Percentiles rank a stretch among this genome's conserved stretches.
phyloP scores from a whole-genome alignment of 2,888 invertebrate genomes.

The Brachycybe producta region DNA sequence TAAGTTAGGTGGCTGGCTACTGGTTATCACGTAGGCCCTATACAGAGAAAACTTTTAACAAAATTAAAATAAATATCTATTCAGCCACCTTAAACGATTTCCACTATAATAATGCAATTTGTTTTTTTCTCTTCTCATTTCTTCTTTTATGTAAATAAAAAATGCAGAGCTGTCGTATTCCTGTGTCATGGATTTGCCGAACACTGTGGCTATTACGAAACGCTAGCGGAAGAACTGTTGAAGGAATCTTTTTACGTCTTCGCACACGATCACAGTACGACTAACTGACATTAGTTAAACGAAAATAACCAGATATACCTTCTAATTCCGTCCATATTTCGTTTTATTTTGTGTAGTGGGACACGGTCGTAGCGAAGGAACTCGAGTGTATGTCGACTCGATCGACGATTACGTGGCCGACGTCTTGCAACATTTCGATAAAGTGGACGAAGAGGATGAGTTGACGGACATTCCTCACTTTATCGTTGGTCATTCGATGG shows the following conservation, averaged over 20 bases:
- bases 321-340: not conserved
- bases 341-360: constrained; percentile 29
- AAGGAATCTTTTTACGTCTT: constrained; percentile 25
- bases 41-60: too few species aligned
- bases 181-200: constrained; percentile 28
- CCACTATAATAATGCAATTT: too few species aligned
- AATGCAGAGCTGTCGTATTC: constrained; percentile 26
- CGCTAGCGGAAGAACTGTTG: constrained; percentile 23
- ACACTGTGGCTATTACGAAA: constrained; percentile 26
- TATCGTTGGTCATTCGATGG: constrained; percentile 39
- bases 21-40: too few species aligned
- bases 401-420: constrained; percentile 33
- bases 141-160: too few species aligned
- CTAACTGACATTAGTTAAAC: constrained; percentile 4
- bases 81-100: too few species aligned
- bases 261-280: constrained; percentile 28
- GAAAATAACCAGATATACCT: not conserved
- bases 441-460: constrained; percentile 25
- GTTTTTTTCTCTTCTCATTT: not conserved
- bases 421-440: constrained; percentile 32
- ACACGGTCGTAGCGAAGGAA: constrained; percentile 37
- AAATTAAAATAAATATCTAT: too few species aligned
- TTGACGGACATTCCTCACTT: constrained; percentile 29
- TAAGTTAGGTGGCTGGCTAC: too few species aligned
- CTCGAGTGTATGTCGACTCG: constrained; percentile 29